phyloP scores from a whole-genome alignment of 2,888 invertebrate species.

The Aleiodes alternator region DNA sequence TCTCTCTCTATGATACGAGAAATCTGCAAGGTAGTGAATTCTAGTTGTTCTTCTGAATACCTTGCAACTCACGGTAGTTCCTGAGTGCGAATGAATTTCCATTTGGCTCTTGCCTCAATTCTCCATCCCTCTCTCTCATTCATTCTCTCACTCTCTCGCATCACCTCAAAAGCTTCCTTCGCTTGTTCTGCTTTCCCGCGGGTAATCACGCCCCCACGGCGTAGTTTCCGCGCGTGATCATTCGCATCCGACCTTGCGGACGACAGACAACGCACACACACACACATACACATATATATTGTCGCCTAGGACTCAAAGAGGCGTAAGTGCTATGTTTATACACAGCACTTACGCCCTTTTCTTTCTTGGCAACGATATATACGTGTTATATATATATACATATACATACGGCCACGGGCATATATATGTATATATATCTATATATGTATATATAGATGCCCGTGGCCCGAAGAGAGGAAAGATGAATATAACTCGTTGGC shows the following conservation, averaged over 20 bases:
- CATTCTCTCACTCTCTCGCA: too few species aligned
- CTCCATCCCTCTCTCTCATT: constrained; percentile 56
- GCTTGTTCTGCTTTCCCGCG: constrained; percentile 66
- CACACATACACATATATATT: not conserved
- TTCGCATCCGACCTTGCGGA: constrained; percentile 62
- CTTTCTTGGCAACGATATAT: too few species aligned
- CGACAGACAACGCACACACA: constrained; percentile 39
- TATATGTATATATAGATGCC: too few species aligned
- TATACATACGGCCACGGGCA: too few species aligned
- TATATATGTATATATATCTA: too few species aligned
- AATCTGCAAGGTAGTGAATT: constrained; percentile 14
- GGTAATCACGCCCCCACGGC: constrained; percentile 67
- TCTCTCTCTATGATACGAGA: not conserved
- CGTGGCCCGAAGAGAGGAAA: constrained; percentile 4
- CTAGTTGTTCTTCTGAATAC: constrained; percentile 14
- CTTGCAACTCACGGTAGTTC: constrained; percentile 23
- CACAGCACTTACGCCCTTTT: too few species aligned
- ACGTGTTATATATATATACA: too few species aligned
- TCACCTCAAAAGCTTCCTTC: constrained; percentile 60
- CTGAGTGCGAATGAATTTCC: constrained; percentile 67
- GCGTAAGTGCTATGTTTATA: too few species aligned
- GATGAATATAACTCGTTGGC: constrained; percentile 73
- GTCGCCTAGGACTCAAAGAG: too few species aligned
- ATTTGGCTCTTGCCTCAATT: constrained; percentile 61
- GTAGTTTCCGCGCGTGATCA: constrained; percentile 66